Evolutionary conservation across 2,888 invertebrate genomes (phyloP).

Genomic region (Schizotus pectinicornis): DNA sequence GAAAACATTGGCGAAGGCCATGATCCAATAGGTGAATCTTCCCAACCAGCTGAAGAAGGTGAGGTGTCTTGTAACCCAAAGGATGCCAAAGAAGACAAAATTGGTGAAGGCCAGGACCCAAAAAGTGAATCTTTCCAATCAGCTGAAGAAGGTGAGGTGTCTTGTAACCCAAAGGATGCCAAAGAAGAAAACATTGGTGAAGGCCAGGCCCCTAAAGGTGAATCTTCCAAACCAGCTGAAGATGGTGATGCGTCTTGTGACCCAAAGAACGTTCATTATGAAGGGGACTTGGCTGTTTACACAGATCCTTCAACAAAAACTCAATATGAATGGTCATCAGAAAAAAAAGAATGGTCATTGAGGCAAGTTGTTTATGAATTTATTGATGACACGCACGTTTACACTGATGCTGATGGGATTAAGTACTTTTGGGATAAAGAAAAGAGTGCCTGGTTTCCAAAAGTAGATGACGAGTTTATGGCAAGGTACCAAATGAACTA

Average conservation of each 20-base stretch:
- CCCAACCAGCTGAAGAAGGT: background rate
- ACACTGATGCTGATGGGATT: constrained; percentile 86
- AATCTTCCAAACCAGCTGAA: too few relatives aligned
- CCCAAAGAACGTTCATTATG: constrained; percentile 69
- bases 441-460: constrained; percentile 95
- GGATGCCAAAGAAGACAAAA: too few relatives aligned
- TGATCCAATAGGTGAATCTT: too few relatives aligned
- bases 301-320: constrained; percentile 74
- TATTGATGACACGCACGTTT: constrained; percentile 79
- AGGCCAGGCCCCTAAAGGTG: too few relatives aligned
- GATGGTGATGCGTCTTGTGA: constrained; percentile 39
- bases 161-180: constrained; percentile 60
- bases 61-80: constrained; percentile 50
- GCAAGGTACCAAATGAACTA: constrained; percentile 96
- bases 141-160: constrained; percentile 14
- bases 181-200: too few relatives aligned
- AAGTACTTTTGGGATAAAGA: constrained; percentile 90
- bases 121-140: too few relatives aligned
- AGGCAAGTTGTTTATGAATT: constrained; percentile 65
- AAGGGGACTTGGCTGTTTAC: constrained; percentile 73
- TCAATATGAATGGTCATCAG: constrained; percentile 70
- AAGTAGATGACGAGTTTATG: constrained; percentile 95
- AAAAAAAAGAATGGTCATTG: constrained; percentile 67
- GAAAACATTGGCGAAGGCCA: too few relatives aligned
- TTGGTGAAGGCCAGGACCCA: too few relatives aligned